Percentiles rank a stretch among this genome's conserved stretches.
These are phyloP conservation scores for Desmodus rotundus DNA, from an alignment of 2,113 vertebrate species.

Conservation along the genomic window DNA sequence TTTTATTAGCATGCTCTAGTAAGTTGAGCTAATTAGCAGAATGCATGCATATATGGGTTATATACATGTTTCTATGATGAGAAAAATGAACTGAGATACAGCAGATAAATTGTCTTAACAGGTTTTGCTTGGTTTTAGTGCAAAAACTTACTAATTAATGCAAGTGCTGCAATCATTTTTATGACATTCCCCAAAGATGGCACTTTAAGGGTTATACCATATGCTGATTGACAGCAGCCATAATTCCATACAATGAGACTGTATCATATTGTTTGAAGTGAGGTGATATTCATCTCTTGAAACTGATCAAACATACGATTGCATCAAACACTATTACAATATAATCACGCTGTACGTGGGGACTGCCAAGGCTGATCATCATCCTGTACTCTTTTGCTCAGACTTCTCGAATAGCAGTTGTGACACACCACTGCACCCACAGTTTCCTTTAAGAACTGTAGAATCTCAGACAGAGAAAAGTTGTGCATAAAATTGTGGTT, in stretches of 20 bases:
- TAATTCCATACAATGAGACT: slow-evolving; percentile 87
- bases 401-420: slow-evolving; percentile 75
- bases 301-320: slow-evolving; percentile 83
- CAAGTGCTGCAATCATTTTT: slow-evolving; percentile 71
- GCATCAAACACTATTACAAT: slow-evolving; percentile 81
- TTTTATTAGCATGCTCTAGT: slow-evolving; percentile 31
- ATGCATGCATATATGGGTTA: neutral
- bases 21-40: neutral
- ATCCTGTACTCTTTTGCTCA: slow-evolving; percentile 56
- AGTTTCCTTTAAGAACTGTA: slow-evolving; percentile 65
- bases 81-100: slow-evolving; percentile 51
- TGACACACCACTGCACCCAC: slow-evolving; percentile 69
- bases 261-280: slow-evolving; percentile 85
- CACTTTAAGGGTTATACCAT: slow-evolving; percentile 80
- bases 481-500: slow-evolving; percentile 49
- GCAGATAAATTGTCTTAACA: slow-evolving; percentile 77
- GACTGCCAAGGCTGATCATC: slow-evolving; percentile 77
- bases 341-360: slow-evolving; percentile 72
- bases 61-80: neutral
- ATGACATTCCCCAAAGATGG: slow-evolving; percentile 75
- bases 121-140: slow-evolving; percentile 76
- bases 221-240: slow-evolving; percentile 86
- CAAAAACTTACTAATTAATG: slow-evolving; percentile 83
- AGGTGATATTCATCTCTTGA: slow-evolving; percentile 83
- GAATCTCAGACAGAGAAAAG: slow-evolving; percentile 46